Base-by-base conservation (phyloP, 2,113 vertebrate genomes). In the Carassius gibelio region DNA sequence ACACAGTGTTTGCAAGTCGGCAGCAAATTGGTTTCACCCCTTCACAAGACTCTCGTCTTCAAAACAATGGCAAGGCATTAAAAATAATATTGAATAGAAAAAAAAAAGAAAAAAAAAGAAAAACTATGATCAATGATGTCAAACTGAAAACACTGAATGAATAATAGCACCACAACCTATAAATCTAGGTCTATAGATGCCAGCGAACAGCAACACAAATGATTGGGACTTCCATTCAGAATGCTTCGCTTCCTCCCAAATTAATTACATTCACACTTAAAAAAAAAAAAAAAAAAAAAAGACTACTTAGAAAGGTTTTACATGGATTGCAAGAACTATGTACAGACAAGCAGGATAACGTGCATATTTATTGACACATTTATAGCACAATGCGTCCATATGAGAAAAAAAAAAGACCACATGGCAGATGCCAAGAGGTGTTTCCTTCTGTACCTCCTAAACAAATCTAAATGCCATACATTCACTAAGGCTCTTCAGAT, bases 361-460 rank as follows among this genome's bases (percentile, higher is more conserved):
- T 94, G 94, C 95, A 96, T 95, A 59, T 93, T 96, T 95, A 95
- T 96, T 96, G 96, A 95, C 95, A 96, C 95, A 95, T 95, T 95
- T 95, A 96, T 96, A 96, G 95, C 62, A 80, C 95, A 95, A 95
- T 93, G 93, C 94, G 95, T 95, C 95, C 95, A 93, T 78, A 36
- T 59, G 30, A n/a, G 45, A 3, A 48, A 71, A 92, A 96, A 92
- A 96, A 93, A 95, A 94, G 93, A 96, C 94, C 92, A 96, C 95
- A 96, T 95, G 95, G 95, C 94, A 96, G 42, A 81, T 19, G 86
- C 83, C 71, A 87, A 62, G 96, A 95, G 95, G 94, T 94, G 93
- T 95, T 95, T 92, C 93, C 95, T 96, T 96, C 95, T 95, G 95
- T 88, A 91, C 91, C 93, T 87, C 93, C 85, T 90, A 91, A 92